Evolutionary conservation across 2,888 invertebrate species (phyloP), one percentile per base, ranked within the genome.

Genomic region (Drosophila robusta): DNA sequence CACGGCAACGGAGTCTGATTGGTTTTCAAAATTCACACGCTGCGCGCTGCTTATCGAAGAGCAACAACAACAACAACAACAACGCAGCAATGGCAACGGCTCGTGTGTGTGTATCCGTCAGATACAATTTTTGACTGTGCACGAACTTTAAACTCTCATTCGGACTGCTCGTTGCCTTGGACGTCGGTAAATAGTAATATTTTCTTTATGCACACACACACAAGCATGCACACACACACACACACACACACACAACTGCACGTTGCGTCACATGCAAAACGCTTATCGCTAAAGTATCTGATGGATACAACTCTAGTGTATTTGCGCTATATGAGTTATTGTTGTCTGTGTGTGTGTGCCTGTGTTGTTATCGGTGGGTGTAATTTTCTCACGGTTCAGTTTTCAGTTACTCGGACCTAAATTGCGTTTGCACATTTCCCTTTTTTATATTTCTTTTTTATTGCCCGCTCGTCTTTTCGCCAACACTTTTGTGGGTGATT

Each of bases 321-420:
- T 32, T 47, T 39, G 32, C 32, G 58, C 34, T 58, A 52, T 57
- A 55, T 54, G 60, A 55, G 54, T 78, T 70, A 65, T 70, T 65
- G 14, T 36, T 36, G 32, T 16, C 0, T 16, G 16, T 3, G 7
- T 54, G 29, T 39, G 44, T 46, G 36, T 44, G 18, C 49, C 14
- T 42, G 12, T 49, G 34, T 69, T 73, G 76, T 85, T 84, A 85
- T 86, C 87, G 71, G 87, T 87, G 87, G 87, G 87, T 88, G 88
- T 88, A 84, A 81, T 88, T 87, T 87, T 87, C 88, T 88, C 87
- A 88, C 87, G 87, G 83, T 87, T 87, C 85, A 80, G 61, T 84
- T 86, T 86, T 86, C 86, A 76, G 80, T 79, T 76, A 60, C 70
- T 77, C 67, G 61, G 76, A 68, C 85, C 79, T 85, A 77, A 85